phyloP scores from a whole-genome alignment of 2,113 vertebrate genomes.

The Chlorodrepanis virens region DNA sequence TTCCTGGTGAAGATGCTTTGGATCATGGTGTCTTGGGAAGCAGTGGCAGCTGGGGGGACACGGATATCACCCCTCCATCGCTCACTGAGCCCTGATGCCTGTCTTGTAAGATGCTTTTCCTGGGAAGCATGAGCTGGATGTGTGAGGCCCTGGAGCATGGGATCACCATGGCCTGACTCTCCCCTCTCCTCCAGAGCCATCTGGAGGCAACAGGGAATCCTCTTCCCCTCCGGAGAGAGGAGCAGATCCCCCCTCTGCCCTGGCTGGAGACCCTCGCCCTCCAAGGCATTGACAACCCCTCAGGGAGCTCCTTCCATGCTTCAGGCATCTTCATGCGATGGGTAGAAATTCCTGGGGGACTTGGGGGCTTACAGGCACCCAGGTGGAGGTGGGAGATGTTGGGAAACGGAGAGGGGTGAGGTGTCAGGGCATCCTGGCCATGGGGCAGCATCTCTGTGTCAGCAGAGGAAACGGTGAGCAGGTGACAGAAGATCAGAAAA shows the following conservation, averaged over 20 bases:
- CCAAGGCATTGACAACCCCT: not conserved
- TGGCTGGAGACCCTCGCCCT: not conserved
- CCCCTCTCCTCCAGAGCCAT: not conserved
- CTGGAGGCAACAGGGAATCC: not conserved
- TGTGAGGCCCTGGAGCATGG: not conserved
- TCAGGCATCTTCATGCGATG: fast-evolving
- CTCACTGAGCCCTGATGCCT: not conserved
- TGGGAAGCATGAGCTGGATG: not conserved
- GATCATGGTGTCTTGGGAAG: not conserved
- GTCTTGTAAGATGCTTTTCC: not conserved
- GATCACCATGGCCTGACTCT: not conserved
- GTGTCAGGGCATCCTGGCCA: fast-evolving
- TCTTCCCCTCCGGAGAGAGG: not conserved
- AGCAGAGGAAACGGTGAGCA: not conserved
- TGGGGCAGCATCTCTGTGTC: not conserved
- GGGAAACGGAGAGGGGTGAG: not conserved
- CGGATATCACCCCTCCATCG: too few species aligned
- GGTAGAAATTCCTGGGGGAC: too few species aligned
- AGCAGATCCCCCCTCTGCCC: not conserved
- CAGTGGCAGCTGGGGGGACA: not conserved
- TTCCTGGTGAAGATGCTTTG: not conserved
- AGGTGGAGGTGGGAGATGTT: fast-evolving
- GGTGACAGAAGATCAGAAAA: not conserved
- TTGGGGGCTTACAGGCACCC: not conserved
- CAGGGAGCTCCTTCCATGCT: fast-evolving